phyloP scores from a whole-genome alignment of 1,140 invertebrate genomes.

The Brachystomella parvula region DNA sequence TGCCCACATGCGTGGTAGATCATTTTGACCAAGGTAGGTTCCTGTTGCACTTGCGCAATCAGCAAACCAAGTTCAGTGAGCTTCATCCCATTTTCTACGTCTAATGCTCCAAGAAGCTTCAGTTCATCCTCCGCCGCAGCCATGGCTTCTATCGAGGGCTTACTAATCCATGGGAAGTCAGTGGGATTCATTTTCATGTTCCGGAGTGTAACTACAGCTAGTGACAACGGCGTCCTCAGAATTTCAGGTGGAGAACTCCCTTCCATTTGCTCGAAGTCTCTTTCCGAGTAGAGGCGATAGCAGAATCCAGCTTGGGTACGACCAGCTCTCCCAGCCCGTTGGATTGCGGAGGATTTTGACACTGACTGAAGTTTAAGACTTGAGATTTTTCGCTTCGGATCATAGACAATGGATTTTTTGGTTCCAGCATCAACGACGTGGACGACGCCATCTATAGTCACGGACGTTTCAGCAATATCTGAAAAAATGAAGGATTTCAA shows the following conservation, averaged over 20 bases:
- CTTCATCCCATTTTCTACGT: constrained; percentile 73
- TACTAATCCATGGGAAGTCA: constrained; percentile 11
- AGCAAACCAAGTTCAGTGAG: constrained; percentile 87
- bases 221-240: neutral
- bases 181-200: constrained; percentile 7
- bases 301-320: constrained; percentile 56
- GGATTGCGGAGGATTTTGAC: constrained; percentile 44
- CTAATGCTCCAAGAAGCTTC: constrained; percentile 7
- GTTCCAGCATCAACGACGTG: constrained; percentile 69
- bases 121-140: neutral
- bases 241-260: constrained; percentile 51
- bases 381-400: constrained; percentile 13
- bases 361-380: constrained; percentile 38
- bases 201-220: constrained; percentile 4
- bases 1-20: constrained; percentile 91
- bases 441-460: constrained; percentile 92
- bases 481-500: too few species aligned
- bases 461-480: constrained; percentile 88
- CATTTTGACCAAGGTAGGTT: constrained; percentile 98
- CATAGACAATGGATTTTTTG: constrained; percentile 15
- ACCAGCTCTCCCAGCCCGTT: constrained; percentile 41
- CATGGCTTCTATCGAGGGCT: constrained; percentile 12
- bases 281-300: constrained; percentile 73
- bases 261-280: constrained; percentile 98
- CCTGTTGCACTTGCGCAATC: constrained; percentile 98